Base-by-base conservation (phyloP, 2,113 vertebrate genomes). In the Anhinga anhinga region DNA sequence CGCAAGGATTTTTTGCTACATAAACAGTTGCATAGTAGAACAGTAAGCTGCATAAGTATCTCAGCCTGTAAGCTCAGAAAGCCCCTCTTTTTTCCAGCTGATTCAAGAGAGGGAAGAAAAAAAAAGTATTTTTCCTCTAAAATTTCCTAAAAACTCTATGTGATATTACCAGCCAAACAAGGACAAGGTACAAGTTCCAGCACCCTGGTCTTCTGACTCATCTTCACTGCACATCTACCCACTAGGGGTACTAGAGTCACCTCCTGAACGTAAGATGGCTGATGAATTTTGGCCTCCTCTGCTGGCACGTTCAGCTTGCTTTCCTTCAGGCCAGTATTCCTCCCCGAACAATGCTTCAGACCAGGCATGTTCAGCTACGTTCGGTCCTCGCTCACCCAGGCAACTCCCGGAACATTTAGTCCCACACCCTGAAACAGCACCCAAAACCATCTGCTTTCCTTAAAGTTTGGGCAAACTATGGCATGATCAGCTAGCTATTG, bases 1-100 rank as follows among this genome's bases (percentile, higher is more conserved):
- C 52, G 21, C 27, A 3, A 23, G 14, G 25, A 21, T 9, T 42
- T 29, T 20, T 21, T 1, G 0, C 70, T n/a, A 22, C 23, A 20
- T 10, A 1, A 30, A 32, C 1, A 36, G 49, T 2, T 58, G 50
- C 38, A 9, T 0, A n/a, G 65, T 4, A n/a, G 15, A 18, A 40
- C 25, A 36, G 55, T 26, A 45, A 63, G 30, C 19, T 22, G 40
- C 9, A 2, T 5, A 34, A 23, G 3, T 25, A 36, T 15, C 45
- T 59, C 34, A 11, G 30, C 34, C 70, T 32, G 30, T 14, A 34
- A 26, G 45, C 52, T 59, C 22, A 50, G 23, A 22, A 71, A 85
- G 16, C n/a, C 34, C 11, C 26, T 84, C 62, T 71, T 27, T 40
- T 72, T 47, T 66, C 40, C 88, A 79, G 25, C 12, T 32, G 32